A percentile compares a stretch with the other conserved stretches of the same genome.
Conservation (phyloP, 1,140 invertebrate genomes). For the Zaprionus nigranus region DNA sequence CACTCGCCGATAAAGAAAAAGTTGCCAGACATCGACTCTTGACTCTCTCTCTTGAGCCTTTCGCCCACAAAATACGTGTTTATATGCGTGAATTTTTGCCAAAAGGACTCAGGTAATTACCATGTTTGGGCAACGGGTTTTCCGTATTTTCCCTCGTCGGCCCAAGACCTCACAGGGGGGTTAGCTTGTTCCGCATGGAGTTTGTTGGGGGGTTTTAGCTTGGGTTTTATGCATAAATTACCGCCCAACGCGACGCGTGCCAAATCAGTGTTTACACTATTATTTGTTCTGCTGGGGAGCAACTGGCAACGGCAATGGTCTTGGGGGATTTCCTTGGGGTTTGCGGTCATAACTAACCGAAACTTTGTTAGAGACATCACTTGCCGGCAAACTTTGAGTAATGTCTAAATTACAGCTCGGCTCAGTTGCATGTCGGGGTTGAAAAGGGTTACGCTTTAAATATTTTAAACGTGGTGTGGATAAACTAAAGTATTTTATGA, state of each 20-base stretch:
- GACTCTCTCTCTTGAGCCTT: slow-evolving; percentile 31
- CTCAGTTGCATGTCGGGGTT: neutral
- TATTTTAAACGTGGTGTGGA: neutral
- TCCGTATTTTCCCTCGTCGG: slow-evolving; percentile 7
- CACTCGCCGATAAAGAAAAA: slow-evolving; percentile 77
- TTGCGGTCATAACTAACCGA: slow-evolving; percentile 42
- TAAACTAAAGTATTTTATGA: neutral
- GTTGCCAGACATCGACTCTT: slow-evolving; percentile 66
- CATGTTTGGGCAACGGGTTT: slow-evolving; percentile 64
- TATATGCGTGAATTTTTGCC: slow-evolving; percentile 72
- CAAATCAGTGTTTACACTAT: slow-evolving; percentile 83
- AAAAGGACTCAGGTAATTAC: slow-evolving; percentile 80
- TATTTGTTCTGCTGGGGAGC: slow-evolving; percentile 55
- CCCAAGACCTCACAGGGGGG: neutral
- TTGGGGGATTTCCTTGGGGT: slow-evolving; percentile 28
- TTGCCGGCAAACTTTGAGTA: slow-evolving; percentile 59
- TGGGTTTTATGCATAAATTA: slow-evolving; percentile 74
- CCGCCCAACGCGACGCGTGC: slow-evolving; percentile 68
- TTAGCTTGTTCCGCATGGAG: slow-evolving; percentile 22
- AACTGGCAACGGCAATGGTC: slow-evolving; percentile 10
- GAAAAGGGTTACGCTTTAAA: slow-evolving; percentile 10
- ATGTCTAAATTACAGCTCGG: slow-evolving; percentile 66
- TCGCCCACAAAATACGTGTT: slow-evolving; percentile 68
- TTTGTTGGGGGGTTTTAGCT: neutral
- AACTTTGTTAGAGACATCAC: slow-evolving; percentile 60